These are phyloP conservation scores for Dryomyza anilis DNA, from an alignment of 2,888 invertebrate species.

Conservation along the genomic window DNA sequence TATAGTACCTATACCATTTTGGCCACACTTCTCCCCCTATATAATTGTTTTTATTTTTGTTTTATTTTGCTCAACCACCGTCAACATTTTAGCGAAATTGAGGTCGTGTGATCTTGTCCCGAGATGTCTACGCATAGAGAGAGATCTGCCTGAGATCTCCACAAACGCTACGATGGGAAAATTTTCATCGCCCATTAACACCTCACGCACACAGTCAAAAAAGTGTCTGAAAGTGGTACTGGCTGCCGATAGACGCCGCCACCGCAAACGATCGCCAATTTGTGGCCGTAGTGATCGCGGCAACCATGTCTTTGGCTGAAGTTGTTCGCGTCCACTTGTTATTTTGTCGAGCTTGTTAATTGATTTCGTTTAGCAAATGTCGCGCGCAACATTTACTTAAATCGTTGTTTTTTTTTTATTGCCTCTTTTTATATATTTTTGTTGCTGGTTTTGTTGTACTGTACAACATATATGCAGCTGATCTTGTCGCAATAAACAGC, in stretches of 20 bases:
- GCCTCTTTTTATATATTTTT: neutral
- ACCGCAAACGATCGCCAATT: too few relatives aligned
- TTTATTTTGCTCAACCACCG: neutral
- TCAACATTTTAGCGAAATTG: slow-evolving; percentile 2
- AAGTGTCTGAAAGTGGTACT: neutral
- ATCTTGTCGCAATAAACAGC: slow-evolving; percentile 2
- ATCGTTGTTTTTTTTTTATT: slow-evolving; percentile 21
- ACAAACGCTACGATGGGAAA: slow-evolving; percentile 27
- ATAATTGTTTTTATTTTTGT: neutral
- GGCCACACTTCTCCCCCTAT: neutral
- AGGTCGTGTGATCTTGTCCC: slow-evolving; percentile 11
- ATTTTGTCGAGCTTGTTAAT: slow-evolving; percentile 35
- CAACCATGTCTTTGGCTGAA: too few relatives aligned
- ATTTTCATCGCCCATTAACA: slow-evolving; percentile 19
- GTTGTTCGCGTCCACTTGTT: slow-evolving; percentile 32
- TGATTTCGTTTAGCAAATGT: slow-evolving; percentile 41
- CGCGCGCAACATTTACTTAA: slow-evolving; percentile 37
- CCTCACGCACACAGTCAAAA: neutral
- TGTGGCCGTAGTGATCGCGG: too few relatives aligned
- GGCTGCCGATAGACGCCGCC: neutral
- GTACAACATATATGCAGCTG: slow-evolving; percentile 1
- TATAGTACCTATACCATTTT: too few relatives aligned
- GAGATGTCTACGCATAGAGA: neutral
- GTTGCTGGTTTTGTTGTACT: neutral
- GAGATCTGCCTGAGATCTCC: too few relatives aligned